Conservation (phyloP, 2,797 vertebrate species). For the Spinibarbus caldwelli region DNA sequence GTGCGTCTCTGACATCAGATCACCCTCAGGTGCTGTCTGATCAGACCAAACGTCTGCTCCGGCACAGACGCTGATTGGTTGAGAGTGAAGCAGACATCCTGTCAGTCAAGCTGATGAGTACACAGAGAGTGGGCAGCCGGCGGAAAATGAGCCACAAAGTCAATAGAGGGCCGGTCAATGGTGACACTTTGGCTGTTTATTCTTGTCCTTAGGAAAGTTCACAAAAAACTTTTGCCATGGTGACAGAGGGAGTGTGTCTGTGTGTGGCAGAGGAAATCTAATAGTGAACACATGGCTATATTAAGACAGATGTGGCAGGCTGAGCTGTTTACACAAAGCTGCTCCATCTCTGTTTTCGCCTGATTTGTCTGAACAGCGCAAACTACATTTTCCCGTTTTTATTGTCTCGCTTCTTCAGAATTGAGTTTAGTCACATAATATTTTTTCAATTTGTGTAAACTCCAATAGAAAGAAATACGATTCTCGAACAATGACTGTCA, state of each 20-base stretch:
- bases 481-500: conserved; percentile 11
- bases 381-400: conserved; percentile 26
- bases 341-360: conserved; percentile 27
- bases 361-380: conserved; percentile 28
- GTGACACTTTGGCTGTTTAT: conserved; percentile 32
- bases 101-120: conserved; percentile 44
- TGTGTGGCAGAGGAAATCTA: conserved; percentile 31
- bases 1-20: conserved; percentile 11
- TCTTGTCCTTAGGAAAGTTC: conserved; percentile 41
- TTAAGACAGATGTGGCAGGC: conserved; percentile 41
- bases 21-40: conserved; percentile 27
- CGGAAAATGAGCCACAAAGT: conserved; percentile 47
- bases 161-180: conserved; percentile 43
- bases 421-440: conserved; percentile 25
- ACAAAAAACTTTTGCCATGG: conserved; percentile 28
- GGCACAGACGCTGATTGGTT: conserved; percentile 40
- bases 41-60: conserved; percentile 8
- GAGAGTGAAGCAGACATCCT: conserved; percentile 36
- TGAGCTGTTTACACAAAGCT: conserved; percentile 27
- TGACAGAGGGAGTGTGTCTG: neutral
- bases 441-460: conserved; percentile 35
- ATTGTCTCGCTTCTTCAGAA: conserved; percentile 16
- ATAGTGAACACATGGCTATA: conserved; percentile 38
- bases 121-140: conserved; percentile 27
- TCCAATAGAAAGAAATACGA: conserved; percentile 10